Evolutionary conservation across 1,140 invertebrate species (phyloP).

Genomic region (Saccostrea glomerata): DNA sequence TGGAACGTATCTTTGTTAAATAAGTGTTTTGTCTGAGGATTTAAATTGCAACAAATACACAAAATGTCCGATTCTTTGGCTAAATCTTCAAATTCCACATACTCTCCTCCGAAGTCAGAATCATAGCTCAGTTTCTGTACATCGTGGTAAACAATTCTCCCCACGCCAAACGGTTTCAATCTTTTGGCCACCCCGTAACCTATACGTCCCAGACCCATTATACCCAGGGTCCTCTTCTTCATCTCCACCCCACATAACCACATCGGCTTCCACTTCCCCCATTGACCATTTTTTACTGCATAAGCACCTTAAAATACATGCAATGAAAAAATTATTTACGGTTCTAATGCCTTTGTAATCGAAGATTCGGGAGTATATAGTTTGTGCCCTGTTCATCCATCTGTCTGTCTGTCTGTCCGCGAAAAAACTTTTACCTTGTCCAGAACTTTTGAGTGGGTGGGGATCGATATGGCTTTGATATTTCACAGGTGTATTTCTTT

Average conservation of each 20-base stretch:
- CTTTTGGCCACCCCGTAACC: slow-evolving; percentile 84
- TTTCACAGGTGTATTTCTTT: too few relatives aligned
- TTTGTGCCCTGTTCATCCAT: too few relatives aligned
- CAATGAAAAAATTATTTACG: background rate
- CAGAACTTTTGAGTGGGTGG: too few relatives aligned
- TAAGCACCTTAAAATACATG: slow-evolving; percentile 60
- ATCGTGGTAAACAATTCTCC: slow-evolving; percentile 86
- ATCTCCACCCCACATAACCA: slow-evolving; percentile 93
- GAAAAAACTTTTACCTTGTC: too few relatives aligned
- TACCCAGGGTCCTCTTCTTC: slow-evolving; percentile 88
- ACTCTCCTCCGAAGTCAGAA: slow-evolving; percentile 84
- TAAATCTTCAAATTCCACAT: slow-evolving; percentile 81
- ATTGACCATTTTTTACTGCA: slow-evolving; percentile 69
- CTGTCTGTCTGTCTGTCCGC: too few relatives aligned
- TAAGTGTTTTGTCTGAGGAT: slow-evolving; percentile 62
- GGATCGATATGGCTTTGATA: too few relatives aligned
- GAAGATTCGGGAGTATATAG: too few relatives aligned
- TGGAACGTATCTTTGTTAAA: slow-evolving; percentile 67
- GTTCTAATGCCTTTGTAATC: background rate
- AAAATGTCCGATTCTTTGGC: slow-evolving; percentile 74
- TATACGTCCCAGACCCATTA: slow-evolving; percentile 90
- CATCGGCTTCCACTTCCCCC: slow-evolving; percentile 87
- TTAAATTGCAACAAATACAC: slow-evolving; percentile 75
- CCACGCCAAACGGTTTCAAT: slow-evolving; percentile 85
- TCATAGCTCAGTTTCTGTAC: slow-evolving; percentile 82